Conservation (phyloP, 92 coral and sea anemone species). For the Umimayanthus kanabou region DNA sequence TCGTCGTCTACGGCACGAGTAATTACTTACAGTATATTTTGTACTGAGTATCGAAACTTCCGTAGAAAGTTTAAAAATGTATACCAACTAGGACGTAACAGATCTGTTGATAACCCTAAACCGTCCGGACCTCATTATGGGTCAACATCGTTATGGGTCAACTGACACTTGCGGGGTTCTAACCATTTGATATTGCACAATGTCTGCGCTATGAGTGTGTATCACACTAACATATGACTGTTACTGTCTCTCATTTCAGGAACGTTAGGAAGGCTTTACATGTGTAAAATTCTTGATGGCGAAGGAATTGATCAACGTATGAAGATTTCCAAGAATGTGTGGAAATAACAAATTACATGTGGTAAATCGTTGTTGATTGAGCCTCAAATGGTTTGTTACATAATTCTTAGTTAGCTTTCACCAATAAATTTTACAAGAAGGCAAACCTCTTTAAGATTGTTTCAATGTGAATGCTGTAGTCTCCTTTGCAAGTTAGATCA, state of each 20-base stretch:
- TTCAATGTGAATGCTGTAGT: not conserved
- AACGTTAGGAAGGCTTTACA: constrained; percentile 34
- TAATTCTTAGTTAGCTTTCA: not conserved
- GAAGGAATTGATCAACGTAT: not conserved
- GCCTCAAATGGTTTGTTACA: not conserved
- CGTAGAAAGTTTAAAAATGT: too few relatives aligned
- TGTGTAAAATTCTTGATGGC: constrained; percentile 43
- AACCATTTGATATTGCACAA: not conserved
- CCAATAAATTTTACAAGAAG: not conserved
- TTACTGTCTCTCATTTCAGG: constrained; percentile 8
- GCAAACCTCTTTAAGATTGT: not conserved
- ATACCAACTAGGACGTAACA: too few relatives aligned
- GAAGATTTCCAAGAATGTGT: constrained; percentile 1
- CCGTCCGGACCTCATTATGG: too few relatives aligned
- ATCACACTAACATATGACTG: not conserved
- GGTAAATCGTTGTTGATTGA: too few relatives aligned
- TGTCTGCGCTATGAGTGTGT: not conserved
- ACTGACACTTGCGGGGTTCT: too few relatives aligned
- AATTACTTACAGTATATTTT: too few relatives aligned
- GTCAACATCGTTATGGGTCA: too few relatives aligned
- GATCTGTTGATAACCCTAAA: too few relatives aligned
- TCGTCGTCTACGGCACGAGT: too few relatives aligned
- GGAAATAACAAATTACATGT: constrained; percentile 7
- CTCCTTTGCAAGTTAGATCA: not conserved
- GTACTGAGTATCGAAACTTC: too few relatives aligned